Base-by-base conservation (phyloP, 2,888 invertebrate genomes). In the Chorisops tibialis region DNA sequence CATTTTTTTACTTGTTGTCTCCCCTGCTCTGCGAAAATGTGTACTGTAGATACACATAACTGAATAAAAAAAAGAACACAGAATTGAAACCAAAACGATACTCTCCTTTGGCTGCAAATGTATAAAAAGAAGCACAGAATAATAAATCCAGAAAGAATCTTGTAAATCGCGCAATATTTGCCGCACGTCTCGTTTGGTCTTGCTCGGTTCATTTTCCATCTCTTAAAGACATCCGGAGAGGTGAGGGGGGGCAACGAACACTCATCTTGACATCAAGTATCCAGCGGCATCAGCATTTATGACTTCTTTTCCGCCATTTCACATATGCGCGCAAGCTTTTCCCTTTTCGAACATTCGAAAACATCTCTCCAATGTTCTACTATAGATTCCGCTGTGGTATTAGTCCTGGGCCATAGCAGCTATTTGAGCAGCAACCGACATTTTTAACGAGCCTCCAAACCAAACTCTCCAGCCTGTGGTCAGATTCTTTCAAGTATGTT, bases 141-240 rank as follows among this genome's bases (percentile, higher is more conserved):
- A 56, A 56, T 56, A 56, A 56, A 45, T 56, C 54, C 43, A 54
- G 54, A 54, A 54, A 43, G 54, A 54, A 56, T 56, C 56, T 56
- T 56, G 56, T 56, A 56, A 56, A 45, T 43, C 56, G 56, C 54
- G 35, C 56, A 56, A 56, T 56, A 30, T 56, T 45, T 56, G 45
- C 56, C 45, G 30, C 56, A 45, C 48, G 22, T 50, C 16, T 30
- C 14, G 9, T 30, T 30, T 35, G 35, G 50, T 30, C 35, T 16
- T 21, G 30, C 30, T 30, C 30, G 30, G n/a, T n/a, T n/a, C n/a
- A n/a, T n/a, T n/a, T n/a, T n/a, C n/a, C n/a, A n/a, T n/a, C 30
- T 30, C 30, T 9, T 30, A 5, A 30, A 9, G 19, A 24, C 45
- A 18, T 43, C 43, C 30, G 18, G 24, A 43, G 24, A 6, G 11